Base-by-base conservation (phyloP, 2,888 invertebrate species). In the Platypus cylindrus region DNA sequence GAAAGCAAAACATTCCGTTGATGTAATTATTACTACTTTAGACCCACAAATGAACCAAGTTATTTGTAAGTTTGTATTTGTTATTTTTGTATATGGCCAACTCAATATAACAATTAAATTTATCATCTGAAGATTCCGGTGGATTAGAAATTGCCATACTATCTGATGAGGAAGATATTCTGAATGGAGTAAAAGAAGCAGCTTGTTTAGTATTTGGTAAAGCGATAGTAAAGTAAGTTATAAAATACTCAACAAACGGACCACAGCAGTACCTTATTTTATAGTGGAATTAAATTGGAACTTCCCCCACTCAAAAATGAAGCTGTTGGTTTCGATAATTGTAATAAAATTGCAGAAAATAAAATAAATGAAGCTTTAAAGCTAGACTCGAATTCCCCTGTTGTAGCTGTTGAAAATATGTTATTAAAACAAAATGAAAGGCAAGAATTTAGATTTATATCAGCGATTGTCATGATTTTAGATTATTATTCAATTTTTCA, bases 31-130 rank as follows among this genome's bases (percentile, higher is more conserved):
- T 34, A 86, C 85, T 7, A 86, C 86, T 5, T 63, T 89, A 15
- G 87, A 89, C 59, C 87, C 87, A 11, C 86, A 87, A 58, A 89
- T 87, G 87, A 79, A 77, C 55, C 83, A 86, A 61, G 79, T 82
- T 52, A 73, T 86, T 45, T 73, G 86, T 86, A 67, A 70, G 77
- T 71, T 48, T 16, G 23, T 28, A 20, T 17, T 20, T 20, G 9
- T 7, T 20, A 9, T 20, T 20, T 7, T n/a, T n/a, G n/a, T n/a
- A n/a, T n/a, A n/a, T n/a, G n/a, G n/a, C n/a, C n/a, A n/a, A n/a
- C n/a, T n/a, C n/a, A n/a, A n/a, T n/a, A n/a, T n/a, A n/a, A 9
- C 18, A 14, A 20, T 20, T 20, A 20, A 8, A 8, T 20, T 20
- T 20, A 9, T 20, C 7, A 9, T 20, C 7, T 7, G 22, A 8